These are phyloP conservation scores for Monomorium pharaonis DNA, from an alignment of 1,140 invertebrate species.

Conservation along the genomic window DNA sequence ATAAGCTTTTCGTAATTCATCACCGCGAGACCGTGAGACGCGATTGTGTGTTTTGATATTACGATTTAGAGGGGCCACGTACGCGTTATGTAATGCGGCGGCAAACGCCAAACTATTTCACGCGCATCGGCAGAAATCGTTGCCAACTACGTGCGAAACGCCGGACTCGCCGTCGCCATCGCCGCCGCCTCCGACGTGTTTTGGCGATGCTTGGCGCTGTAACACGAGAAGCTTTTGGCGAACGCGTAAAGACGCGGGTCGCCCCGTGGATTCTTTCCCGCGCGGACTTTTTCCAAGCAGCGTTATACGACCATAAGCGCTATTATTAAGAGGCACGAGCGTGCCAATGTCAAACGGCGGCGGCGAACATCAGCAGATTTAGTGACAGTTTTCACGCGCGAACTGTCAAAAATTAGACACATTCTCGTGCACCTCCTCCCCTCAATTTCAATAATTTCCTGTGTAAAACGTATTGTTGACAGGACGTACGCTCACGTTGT, in stretches of 20 bases:
- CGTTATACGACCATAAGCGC: slow-evolving; percentile 34
- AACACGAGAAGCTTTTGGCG: slow-evolving; percentile 82
- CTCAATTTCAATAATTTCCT: not conserved
- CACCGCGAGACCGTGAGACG: not conserved
- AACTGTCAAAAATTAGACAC: slow-evolving; percentile 35
- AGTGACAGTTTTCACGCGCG: not conserved
- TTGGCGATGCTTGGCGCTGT: slow-evolving; percentile 80
- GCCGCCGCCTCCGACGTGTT: slow-evolving; percentile 67
- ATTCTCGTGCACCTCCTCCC: not conserved
- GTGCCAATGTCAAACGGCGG: slow-evolving; percentile 43
- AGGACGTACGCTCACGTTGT: not conserved
- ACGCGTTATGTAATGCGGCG: slow-evolving; percentile 72
- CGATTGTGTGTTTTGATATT: slow-evolving; percentile 46
- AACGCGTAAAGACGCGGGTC: slow-evolving; percentile 19
- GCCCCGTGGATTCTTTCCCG: slow-evolving; percentile 44
- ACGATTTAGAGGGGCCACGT: slow-evolving; percentile 1
- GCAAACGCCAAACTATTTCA: slow-evolving; percentile 82
- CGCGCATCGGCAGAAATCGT: slow-evolving; percentile 82
- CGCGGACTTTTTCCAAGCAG: slow-evolving; percentile 62
- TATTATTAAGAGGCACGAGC: slow-evolving; percentile 37
- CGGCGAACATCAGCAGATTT: not conserved
- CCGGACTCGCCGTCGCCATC: slow-evolving; percentile 61
- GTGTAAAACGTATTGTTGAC: not conserved
- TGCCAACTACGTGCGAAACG: slow-evolving; percentile 82
- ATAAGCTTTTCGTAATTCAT: not conserved